Evolutionary conservation across 2,113 vertebrate species (phyloP), one percentile per base, ranked within the genome.

Genomic region (Labeo rohita): DNA sequence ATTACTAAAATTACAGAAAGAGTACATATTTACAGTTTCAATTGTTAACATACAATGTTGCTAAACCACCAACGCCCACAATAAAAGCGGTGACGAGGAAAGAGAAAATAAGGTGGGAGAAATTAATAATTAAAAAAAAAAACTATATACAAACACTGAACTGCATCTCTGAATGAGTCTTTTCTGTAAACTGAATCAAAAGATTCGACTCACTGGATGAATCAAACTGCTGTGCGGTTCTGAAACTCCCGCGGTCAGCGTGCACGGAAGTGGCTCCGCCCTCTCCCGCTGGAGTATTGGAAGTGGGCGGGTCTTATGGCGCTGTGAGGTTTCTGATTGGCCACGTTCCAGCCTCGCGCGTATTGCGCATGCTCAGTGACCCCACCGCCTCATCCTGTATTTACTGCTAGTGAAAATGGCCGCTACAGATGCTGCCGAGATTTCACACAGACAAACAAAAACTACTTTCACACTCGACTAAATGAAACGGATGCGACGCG

Each of bases 401-500:
- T 85, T 93, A 92, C 93, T 92, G 94, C 93, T 94, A 92, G 92
- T 91, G 93, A 95, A 95, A 94, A 95, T 95, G 95, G 94, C 95
- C 92, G 91, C 94, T 90, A 90, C 90, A 76, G 85, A 93, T 88
- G 85, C 89, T 88, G 92, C 87, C 87, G 92, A 93, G 91, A 61
- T 93, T 93, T 91, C 84, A 93, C 93, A 91, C 89, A 92, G 92
- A 78, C 89, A 45, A 83, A 65, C 28, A 52, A 91, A 92, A 92
- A 89, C 75, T 89, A 59, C 23, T 3, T 87, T 93, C 84, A 8
- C 5, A 45, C 36, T 49, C 8, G 78, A 91, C 92, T 84, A 80
- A 90, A 90, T 39, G 63, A 50, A 70, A 47, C 49, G 61, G 50
- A 50, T 34, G 13, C 21, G 5, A 56, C 23, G 10, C 12, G 36